These are phyloP conservation scores for Onchidella celtica DNA, from an alignment of 2,888 invertebrate species.

Conservation along the genomic window DNA sequence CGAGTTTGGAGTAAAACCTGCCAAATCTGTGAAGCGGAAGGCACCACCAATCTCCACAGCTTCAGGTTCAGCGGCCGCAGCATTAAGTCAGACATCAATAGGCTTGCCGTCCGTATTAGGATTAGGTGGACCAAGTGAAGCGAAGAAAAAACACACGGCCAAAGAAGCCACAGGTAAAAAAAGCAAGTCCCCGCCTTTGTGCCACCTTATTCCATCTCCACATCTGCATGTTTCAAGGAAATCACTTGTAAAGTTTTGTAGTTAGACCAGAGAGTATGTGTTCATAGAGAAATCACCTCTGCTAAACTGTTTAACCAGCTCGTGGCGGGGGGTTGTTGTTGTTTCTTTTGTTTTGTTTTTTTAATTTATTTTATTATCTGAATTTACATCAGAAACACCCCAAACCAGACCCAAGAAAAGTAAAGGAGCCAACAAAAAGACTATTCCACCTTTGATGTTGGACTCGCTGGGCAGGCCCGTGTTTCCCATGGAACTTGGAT, in stretches of 20 bases:
- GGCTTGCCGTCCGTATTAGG: background rate
- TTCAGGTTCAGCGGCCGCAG: background rate
- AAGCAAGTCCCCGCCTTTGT: too few species aligned
- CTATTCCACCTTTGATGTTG: slow-evolving; percentile 85
- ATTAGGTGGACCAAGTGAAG: slow-evolving; percentile 16
- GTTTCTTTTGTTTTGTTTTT: too few species aligned
- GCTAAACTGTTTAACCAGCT: too few species aligned
- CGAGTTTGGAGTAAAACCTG: slow-evolving; percentile 7
- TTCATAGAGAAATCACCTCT: too few species aligned
- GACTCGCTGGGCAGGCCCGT: slow-evolving; percentile 86
- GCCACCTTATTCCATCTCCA: too few species aligned
- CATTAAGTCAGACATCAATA: background rate
- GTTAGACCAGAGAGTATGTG: too few species aligned
- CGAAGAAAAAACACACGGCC: slow-evolving; percentile 43
- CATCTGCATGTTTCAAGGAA: too few species aligned
- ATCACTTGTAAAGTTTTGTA: too few species aligned
- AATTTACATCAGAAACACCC: slow-evolving; percentile 53
- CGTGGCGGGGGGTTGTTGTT: too few species aligned
- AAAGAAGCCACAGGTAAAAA: background rate
- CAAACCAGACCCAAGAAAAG: slow-evolving; percentile 71
- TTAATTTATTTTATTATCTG: background rate
- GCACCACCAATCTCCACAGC: background rate
- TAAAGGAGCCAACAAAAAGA: slow-evolving; percentile 73
- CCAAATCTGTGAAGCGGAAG: slow-evolving; percentile 59
- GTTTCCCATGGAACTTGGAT: slow-evolving; percentile 87